Evolutionary conservation across 2,113 vertebrate species (phyloP), one percentile per base, ranked within the genome.

Genomic region (Phoenicopterus ruber): DNA sequence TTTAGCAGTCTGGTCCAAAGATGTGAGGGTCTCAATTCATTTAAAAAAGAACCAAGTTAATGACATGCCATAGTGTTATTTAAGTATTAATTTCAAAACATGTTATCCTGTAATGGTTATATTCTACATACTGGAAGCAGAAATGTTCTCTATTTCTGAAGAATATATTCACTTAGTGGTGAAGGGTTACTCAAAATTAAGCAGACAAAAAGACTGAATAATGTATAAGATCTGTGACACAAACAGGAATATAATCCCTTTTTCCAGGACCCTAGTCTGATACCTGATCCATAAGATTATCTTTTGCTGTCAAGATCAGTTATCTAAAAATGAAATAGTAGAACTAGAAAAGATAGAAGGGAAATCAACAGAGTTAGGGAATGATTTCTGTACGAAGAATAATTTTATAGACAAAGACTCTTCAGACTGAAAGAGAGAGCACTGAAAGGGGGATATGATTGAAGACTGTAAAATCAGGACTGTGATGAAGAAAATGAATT

Each of bases 141-240:
- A 78, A 86, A 58, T 32, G 9, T 50, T 73, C 22, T 2, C 1
- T 49, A 15, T 15, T 88, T 24, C n/a, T 81, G 58, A 81, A 90
- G 62, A 88, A 46, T 77, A 66, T 77, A 77, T 57, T 90, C 76
- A 49, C 6, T 86, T 88, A 88, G 14, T 0, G 0, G 62, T 76
- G 70, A 89, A 76, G 40, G 32, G 34, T 76, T 78, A 77, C 71
- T 80, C 54, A 72, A 80, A 96, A 77, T 92, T 95, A 93, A 94
- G 59, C 29, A 80, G 88, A 87, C 44, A 88, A 78, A 63, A 70
- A 36, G 54, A 59, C 36, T 92, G 55, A 95, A 85, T 88, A 88
- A 80, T 80, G 44, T 32, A 62, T 61, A 62, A 90, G 26, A 49
- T 34, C 42, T 46, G 49, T 90, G 42, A 47, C 63, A 78, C 42